phyloP scores from a whole-genome alignment of 2,113 vertebrate genomes.

The Odobenus rosmarus region DNA sequence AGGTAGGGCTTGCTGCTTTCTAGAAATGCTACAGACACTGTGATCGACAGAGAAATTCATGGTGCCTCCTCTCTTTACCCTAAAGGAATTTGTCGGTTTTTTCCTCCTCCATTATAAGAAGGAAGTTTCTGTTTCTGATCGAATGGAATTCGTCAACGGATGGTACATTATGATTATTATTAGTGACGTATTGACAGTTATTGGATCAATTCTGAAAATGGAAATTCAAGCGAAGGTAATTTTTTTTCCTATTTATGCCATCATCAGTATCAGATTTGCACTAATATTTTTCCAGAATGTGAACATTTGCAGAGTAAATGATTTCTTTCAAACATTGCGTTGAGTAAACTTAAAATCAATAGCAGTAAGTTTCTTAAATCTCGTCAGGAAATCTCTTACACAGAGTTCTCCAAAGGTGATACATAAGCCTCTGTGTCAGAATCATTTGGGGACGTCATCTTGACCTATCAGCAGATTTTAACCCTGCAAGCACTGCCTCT shows the following conservation, averaged over 20 bases:
- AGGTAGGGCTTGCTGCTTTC: conserved; percentile 84
- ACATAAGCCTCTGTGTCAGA: neutral
- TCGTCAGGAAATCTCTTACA: neutral
- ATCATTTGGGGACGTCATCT: neutral
- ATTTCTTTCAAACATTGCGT: neutral
- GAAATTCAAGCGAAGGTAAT: conserved; percentile 96
- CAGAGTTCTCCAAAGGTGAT: neutral
- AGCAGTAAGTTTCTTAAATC: neutral
- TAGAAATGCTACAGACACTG: neutral
- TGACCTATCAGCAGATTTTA: neutral
- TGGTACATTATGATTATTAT: conserved; percentile 96
- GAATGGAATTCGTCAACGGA: conserved; percentile 96
- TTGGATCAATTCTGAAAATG: conserved; percentile 94
- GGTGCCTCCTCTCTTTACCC: conserved; percentile 13
- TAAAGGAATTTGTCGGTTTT: conserved; percentile 93
- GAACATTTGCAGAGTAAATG: neutral
- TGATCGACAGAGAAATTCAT: neutral
- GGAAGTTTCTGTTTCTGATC: conserved; percentile 89
- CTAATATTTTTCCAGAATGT: conserved; percentile 18
- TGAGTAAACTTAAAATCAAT: neutral
- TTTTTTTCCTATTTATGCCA: neutral
- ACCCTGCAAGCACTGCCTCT: neutral
- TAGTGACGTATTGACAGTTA: conserved; percentile 92
- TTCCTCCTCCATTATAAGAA: conserved; percentile 89
- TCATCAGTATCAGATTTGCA: neutral